phyloP scores from a whole-genome alignment of 2,797 vertebrate species.

The Nothura maculosa region DNA sequence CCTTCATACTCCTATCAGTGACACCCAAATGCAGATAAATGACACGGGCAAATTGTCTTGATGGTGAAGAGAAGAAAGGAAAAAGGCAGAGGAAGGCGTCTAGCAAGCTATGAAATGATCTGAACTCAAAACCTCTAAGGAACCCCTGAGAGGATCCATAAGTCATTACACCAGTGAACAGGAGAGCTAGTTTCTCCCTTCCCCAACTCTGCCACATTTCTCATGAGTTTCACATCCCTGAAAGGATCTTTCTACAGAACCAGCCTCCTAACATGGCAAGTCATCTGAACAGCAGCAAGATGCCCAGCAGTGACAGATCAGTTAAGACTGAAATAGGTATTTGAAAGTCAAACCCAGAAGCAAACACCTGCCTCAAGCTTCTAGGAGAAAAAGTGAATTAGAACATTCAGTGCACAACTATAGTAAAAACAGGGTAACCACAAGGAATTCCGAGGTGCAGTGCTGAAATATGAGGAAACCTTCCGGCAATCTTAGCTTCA shows the following conservation, averaged over 20 bases:
- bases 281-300: neutral
- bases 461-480: neutral
- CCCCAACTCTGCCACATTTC: neutral
- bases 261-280: neutral
- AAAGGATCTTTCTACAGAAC: neutral
- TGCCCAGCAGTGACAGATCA: neutral
- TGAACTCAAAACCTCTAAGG: neutral
- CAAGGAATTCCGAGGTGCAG: neutral
- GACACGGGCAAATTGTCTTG: neutral
- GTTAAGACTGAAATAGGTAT: neutral
- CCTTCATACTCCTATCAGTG: neutral
- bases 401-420: neutral
- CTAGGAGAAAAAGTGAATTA: neutral
- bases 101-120: too few species aligned
- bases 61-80: neutral
- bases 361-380: neutral
- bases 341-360: neutral
- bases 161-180: neutral
- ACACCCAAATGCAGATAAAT: neutral
- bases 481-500: neutral
- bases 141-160: fast-evolving
- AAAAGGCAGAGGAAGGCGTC: neutral
- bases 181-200: neutral
- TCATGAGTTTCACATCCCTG: neutral
- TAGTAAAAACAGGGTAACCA: neutral